Evolutionary conservation across 2,888 invertebrate species (phyloP).

Genomic region (Cephus nigrinus): DNA sequence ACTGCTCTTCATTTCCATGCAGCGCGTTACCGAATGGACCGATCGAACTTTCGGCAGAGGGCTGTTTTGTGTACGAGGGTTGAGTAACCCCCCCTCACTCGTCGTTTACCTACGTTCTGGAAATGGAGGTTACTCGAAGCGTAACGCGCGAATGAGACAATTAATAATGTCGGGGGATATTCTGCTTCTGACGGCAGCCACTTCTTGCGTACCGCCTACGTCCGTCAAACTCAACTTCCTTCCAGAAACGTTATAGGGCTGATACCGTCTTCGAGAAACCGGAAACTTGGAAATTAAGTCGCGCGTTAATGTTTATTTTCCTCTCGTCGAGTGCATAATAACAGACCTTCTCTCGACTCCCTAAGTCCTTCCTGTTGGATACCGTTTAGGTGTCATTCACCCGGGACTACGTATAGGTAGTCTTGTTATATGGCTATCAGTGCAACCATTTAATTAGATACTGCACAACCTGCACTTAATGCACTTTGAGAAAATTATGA

Average conservation of each 20-base stretch:
- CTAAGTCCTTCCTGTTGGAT: neutral
- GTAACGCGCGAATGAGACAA: conserved; percentile 17
- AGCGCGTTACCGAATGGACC: neutral
- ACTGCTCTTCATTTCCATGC: neutral
- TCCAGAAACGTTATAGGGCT: neutral
- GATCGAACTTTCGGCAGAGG: neutral
- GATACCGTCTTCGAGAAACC: neutral
- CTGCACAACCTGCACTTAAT: neutral
- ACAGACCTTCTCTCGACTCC: neutral
- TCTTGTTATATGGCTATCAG: neutral
- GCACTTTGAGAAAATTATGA: neutral
- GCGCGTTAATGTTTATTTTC: neutral
- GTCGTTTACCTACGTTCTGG: neutral
- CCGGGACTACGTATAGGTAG: neutral
- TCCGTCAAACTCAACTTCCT: conserved; percentile 2
- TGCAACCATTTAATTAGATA: neutral
- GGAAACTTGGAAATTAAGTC: conserved; percentile 7
- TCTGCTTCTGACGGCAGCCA: conserved; percentile 14
- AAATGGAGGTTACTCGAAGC: neutral
- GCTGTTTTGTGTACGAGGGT: neutral
- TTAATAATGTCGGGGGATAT: conserved; percentile 29
- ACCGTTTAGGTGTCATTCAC: neutral
- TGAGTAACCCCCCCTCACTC: neutral
- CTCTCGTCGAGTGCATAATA: neutral
- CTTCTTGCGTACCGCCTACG: conserved; percentile 3